These are phyloP conservation scores for Cryptotis parvus DNA, from an alignment of 2,113 vertebrate genomes.

Conservation along the genomic window DNA sequence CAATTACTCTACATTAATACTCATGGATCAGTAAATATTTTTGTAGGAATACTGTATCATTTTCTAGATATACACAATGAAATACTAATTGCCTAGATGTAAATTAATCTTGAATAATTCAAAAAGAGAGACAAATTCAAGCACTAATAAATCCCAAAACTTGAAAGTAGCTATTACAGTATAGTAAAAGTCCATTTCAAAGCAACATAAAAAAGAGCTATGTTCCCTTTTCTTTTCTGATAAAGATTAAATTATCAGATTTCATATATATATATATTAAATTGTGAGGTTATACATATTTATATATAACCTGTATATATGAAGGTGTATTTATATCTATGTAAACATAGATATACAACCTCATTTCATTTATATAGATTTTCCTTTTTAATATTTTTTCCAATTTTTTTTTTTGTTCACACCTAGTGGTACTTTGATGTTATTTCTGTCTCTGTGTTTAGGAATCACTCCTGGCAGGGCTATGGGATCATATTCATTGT, in stretches of 20 bases:
- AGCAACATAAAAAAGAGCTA: neutral
- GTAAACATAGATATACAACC: neutral
- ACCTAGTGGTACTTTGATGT: no score
- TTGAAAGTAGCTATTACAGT: no score
- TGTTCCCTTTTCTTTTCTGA: neutral
- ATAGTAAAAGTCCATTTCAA: slow-evolving; percentile 10
- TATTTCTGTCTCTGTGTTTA: no score
- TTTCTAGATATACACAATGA: neutral
- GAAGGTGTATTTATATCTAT: no score
- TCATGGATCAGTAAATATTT: neutral
- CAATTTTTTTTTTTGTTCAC: no score
- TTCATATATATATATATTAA: neutral
- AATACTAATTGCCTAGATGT: neutral
- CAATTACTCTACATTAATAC: neutral
- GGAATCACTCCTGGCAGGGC: no score
- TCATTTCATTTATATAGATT: no score
- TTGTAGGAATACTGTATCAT: neutral
- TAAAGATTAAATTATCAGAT: slow-evolving; percentile 26
- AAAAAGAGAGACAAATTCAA: slow-evolving; percentile 41
- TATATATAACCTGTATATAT: no score
- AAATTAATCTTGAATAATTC: slow-evolving; percentile 21
- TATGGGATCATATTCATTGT: no score
- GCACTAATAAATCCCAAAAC: slow-evolving; percentile 15
- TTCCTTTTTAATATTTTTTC: no score
- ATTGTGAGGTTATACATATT: no score